Evolutionary conservation across 2,888 invertebrate species (phyloP), one percentile per base, ranked within the genome.

Genomic region (Oscheius sp.): DNA sequence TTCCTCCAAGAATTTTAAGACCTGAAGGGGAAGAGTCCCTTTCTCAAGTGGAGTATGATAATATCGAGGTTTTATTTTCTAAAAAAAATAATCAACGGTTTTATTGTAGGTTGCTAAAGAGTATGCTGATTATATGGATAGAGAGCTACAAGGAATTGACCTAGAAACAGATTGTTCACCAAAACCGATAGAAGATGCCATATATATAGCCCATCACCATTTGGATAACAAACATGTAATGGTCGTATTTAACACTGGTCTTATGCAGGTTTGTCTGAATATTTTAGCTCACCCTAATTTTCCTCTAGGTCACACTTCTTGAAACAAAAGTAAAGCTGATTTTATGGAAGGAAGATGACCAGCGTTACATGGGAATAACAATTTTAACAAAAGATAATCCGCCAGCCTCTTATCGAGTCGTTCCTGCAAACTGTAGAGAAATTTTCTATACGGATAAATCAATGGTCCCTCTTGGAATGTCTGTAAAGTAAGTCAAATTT

Each of bases 81-180:
- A 29, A 31, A 4, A 6, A 12, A 20, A 5, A 3, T 58, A 29
- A n/a, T n/a, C n/a, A n/a, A n/a, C n/a, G n/a, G n/a, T n/a, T n/a
- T 58, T n/a, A 42, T 31, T 64, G 10, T 46, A 68, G 61, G 48
- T 39, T 23, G 68, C 61, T 25, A 23, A 27, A 20, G 48, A 39
- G 23, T 66, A 66, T 37, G 42, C 25, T 17, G 37, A 57, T 8
- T 66, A 66, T 31, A 66, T 66, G 66, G 66, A 66, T 42, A 27
- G 34, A 3, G 66, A 66, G 46, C 39, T 66, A 39, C 48, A 34
- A n/a, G 66, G 57, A 25, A 6, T 29, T 2, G 8, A n/a, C 10
- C 23, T 33, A 31, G 17, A 23, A 20, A 23, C 4, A 33, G 25
- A 15, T 29, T 5, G 8, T 20, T n/a, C 46, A 15, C 58, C 58